Percentiles rank a stretch among this genome's conserved stretches.
Evolutionary conservation across 2,888 invertebrate genomes (phyloP).

Genomic region (Callyntrura guangdongensis): DNA sequence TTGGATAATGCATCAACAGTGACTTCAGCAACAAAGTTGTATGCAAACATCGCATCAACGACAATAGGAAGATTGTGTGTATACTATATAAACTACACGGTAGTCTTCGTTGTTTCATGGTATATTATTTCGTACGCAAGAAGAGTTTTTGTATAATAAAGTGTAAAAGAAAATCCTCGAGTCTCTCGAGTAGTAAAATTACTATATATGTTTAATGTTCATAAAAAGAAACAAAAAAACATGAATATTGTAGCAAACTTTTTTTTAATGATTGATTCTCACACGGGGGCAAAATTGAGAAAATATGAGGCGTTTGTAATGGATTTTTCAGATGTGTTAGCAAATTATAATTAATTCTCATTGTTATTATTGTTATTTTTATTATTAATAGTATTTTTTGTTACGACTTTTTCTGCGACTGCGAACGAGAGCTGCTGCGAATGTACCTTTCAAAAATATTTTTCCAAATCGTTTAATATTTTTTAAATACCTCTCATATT

Average conservation of each 20-base stretch:
- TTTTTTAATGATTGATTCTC: neutral
- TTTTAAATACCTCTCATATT: neutral
- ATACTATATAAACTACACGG: neutral
- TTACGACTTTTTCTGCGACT: neutral
- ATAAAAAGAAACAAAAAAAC: neutral
- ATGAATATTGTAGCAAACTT: neutral
- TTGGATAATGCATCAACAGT: neutral
- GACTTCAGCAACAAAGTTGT: neutral
- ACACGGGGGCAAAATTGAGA: neutral
- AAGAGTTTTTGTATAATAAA: neutral
- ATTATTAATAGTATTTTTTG: slow-evolving; percentile 2
- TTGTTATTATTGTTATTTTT: slow-evolving; percentile 10
- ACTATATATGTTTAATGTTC: no score
- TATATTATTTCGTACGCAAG: neutral
- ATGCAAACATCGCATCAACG: neutral
- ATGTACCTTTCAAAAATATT: slow-evolving; percentile 9
- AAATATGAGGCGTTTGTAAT: slow-evolving; percentile 57
- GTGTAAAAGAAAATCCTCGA: neutral
- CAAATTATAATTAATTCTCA: neutral
- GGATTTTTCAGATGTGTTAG: slow-evolving; percentile 45
- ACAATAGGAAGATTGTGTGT: neutral
- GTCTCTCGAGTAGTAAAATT: neutral
- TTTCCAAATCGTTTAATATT: slow-evolving; percentile 2
- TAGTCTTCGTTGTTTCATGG: neutral
- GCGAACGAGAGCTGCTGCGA: neutral